A percentile compares a stretch with the other conserved stretches of the same genome.
phyloP scores from a whole-genome alignment of 23 tunicate species.

The Clavelina lepadiformis region DNA sequence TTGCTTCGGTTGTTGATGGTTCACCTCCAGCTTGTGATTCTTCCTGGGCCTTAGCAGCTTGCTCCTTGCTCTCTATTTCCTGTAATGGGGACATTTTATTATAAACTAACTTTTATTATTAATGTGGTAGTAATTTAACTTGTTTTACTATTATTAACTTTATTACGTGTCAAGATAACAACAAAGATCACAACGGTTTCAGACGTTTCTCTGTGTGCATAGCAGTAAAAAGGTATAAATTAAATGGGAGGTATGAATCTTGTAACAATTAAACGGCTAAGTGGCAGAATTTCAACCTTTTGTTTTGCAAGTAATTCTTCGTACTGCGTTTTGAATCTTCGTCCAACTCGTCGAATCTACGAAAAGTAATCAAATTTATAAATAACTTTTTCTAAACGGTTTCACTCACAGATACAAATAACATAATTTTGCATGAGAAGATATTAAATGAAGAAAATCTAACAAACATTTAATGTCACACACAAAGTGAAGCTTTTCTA shows the following conservation, averaged over 20 bases:
- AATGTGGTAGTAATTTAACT: no score
- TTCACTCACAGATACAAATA: background rate
- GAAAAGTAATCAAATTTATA: background rate
- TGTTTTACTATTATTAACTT: no score
- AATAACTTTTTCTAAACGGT: background rate
- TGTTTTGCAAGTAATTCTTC: constrained; percentile 70
- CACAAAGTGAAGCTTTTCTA: background rate
- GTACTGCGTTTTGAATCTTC: constrained; percentile 61
- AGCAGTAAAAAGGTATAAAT: no score
- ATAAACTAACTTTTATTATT: no score
- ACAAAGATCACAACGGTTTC: no score
- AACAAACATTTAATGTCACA: background rate
- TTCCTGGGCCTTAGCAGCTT: constrained; percentile 21
- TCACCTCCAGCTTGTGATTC: constrained; percentile 19
- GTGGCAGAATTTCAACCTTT: constrained; percentile 21
- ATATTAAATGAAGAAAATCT: no score
- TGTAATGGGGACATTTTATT: no score
- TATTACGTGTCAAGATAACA: no score
- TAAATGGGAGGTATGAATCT: no score
- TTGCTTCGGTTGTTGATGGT: constrained; percentile 11
- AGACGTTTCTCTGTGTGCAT: no score
- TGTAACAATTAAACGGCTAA: no score
- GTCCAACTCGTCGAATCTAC: constrained; percentile 71
- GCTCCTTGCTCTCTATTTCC: no score
- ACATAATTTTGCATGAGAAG: background rate